Percentiles rank a stretch among this genome's conserved stretches.
phyloP scores from a whole-genome alignment of 1,140 invertebrate genomes.

The Dinoponera quadriceps region DNA sequence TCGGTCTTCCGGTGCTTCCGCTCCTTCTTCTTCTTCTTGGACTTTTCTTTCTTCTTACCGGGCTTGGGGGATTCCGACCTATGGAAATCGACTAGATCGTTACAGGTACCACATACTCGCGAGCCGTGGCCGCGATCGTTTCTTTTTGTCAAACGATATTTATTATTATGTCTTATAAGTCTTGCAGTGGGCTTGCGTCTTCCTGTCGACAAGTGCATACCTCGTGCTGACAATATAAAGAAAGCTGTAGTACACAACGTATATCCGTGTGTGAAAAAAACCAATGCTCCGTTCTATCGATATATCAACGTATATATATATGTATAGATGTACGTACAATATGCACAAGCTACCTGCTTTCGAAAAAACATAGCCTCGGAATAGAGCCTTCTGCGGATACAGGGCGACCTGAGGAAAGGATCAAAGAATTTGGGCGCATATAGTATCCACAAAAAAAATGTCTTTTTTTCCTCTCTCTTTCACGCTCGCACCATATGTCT shows the following conservation, averaged over 20 bases:
- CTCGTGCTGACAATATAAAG: constrained; percentile 83
- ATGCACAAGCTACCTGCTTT: constrained; percentile 66
- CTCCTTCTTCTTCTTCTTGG: constrained; percentile 83
- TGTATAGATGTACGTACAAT: constrained; percentile 30
- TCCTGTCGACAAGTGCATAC: constrained; percentile 83
- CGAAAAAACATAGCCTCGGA: constrained; percentile 26
- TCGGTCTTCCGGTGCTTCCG: constrained; percentile 82
- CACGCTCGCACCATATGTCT: no score
- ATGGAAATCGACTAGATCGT: constrained; percentile 72
- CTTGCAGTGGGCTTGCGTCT: constrained; percentile 82
- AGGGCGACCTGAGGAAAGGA: no score
- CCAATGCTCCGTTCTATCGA: constrained; percentile 70
- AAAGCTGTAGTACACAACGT: constrained; percentile 78
- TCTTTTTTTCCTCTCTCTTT: no score
- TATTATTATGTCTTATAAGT: constrained; percentile 69
- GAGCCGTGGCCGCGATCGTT: not conserved
- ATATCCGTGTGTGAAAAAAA: constrained; percentile 75
- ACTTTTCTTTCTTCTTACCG: constrained; percentile 83
- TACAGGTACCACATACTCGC: constrained; percentile 22
- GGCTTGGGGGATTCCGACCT: constrained; percentile 83
- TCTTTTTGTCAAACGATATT: constrained; percentile 72
- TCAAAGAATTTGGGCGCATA: no score
- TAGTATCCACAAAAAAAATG: no score
- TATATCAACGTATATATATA: constrained; percentile 52
- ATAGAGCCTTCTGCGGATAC: no score